phyloP scores from a whole-genome alignment of 2,113 vertebrate genomes.

The Pachypanchax playfairii region DNA sequence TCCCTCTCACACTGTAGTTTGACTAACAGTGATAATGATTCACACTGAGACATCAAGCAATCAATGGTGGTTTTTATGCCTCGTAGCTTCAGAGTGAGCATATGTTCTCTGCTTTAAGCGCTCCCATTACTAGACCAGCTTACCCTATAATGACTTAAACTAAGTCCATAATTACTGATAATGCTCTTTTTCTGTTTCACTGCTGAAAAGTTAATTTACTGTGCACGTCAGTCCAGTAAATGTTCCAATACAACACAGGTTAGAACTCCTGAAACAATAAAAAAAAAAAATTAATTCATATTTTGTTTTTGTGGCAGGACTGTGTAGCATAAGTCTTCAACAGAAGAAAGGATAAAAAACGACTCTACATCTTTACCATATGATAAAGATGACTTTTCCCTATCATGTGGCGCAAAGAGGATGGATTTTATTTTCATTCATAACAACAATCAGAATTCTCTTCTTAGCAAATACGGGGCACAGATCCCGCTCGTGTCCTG shows the following conservation, averaged over 20 bases:
- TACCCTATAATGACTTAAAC: constrained; percentile 56
- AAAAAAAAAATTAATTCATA: too few relatives aligned
- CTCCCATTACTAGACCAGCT: constrained; percentile 68
- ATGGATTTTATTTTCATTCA: constrained; percentile 44
- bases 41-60: constrained; percentile 48
- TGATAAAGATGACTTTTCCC: constrained; percentile 4
- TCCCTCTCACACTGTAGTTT: constrained; percentile 17
- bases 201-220: constrained; percentile 41
- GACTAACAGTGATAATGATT: constrained; percentile 54
- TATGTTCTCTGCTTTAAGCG: constrained; percentile 55
- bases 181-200: constrained; percentile 20
- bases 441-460: constrained; percentile 33
- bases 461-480: constrained; percentile 29
- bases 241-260: constrained; percentile 1
- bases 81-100: constrained; percentile 64
- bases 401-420: constrained; percentile 3
- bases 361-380: constrained; percentile 4
- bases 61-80: constrained; percentile 64
- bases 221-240: constrained; percentile 29
- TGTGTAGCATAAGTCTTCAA: neutral
- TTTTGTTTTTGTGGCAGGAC: neutral
- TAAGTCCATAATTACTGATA: constrained; percentile 54
- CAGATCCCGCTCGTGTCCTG: constrained; percentile 39
- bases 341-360: neutral
- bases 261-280: neutral